Evolutionary conservation across 2,797 vertebrate species (phyloP).

Genomic region (Calcarius lapponicus): DNA sequence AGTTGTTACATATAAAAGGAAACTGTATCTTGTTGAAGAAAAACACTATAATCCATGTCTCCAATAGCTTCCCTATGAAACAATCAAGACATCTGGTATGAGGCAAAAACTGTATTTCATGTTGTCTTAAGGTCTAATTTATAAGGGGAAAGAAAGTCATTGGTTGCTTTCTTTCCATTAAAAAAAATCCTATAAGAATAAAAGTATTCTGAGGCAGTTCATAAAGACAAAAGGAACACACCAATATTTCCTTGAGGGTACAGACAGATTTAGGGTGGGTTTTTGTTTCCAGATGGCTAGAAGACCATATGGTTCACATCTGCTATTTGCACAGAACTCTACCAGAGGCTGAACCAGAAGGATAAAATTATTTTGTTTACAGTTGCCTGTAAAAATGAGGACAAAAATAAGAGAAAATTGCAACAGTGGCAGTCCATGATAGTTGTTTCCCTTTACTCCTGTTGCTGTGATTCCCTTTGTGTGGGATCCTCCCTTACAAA

Average conservation of each 20-base stretch:
- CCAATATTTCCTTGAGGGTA: conserved; percentile 24
- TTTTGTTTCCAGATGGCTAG: background rate
- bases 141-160: conserved; percentile 19
- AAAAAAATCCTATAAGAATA: conserved; percentile 8
- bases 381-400: background rate
- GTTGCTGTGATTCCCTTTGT: background rate
- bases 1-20: conserved; percentile 34
- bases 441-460: background rate
- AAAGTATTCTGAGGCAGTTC: conserved; percentile 27
- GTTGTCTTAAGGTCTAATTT: conserved; percentile 47
- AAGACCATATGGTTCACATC: conserved; percentile 29
- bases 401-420: background rate
- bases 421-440: background rate
- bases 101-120: conserved; percentile 39
- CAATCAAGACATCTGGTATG: conserved; percentile 41
- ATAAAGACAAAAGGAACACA: conserved; percentile 21
- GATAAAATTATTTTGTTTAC: conserved; percentile 1
- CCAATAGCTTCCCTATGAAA: conserved; percentile 20
- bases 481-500: background rate
- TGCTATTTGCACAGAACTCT: background rate
- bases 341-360: background rate
- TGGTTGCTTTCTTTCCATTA: conserved; percentile 22
- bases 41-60: conserved; percentile 10
- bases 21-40: conserved; percentile 31
- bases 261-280: background rate